phyloP scores from a whole-genome alignment of 2,113 vertebrate species.

The Nothocercus julius region DNA sequence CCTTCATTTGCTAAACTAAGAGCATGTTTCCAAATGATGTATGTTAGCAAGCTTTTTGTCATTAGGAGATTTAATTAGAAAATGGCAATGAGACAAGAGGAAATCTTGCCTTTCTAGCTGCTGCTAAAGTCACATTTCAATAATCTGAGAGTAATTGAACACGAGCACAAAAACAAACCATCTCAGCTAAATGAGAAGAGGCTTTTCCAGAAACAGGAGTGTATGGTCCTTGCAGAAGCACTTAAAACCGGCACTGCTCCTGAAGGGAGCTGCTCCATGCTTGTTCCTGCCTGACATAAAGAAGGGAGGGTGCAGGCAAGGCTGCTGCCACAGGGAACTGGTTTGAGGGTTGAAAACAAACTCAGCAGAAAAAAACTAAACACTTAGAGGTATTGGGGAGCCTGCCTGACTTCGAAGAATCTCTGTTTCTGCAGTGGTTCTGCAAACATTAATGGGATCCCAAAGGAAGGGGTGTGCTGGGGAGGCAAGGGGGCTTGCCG shows the following conservation, averaged over 20 bases:
- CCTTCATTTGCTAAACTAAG: neutral
- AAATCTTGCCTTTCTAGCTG: neutral
- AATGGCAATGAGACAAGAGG: neutral
- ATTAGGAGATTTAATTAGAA: constrained; percentile 3
- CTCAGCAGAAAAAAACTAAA: neutral
- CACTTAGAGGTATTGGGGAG: accelerated
- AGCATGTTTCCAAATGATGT: neutral
- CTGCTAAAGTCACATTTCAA: neutral
- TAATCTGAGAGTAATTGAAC: neutral
- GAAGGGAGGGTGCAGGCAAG: neutral
- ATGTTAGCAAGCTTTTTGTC: neutral
- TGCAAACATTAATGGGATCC: neutral
- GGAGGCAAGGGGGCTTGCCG: too few relatives aligned
- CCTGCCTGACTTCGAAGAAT: neutral
- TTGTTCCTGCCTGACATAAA: accelerated
- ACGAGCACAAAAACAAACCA: neutral
- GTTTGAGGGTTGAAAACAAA: neutral
- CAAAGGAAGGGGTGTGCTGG: neutral
- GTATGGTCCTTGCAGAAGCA: neutral
- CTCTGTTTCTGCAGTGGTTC: accelerated
- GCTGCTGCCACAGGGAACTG: neutral
- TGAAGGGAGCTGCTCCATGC: neutral
- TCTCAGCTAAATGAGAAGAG: neutral
- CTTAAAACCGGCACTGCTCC: neutral
- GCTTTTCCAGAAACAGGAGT: neutral